phyloP scores from a whole-genome alignment of 1,140 invertebrate species.

The Oncopodura yosiiana region DNA sequence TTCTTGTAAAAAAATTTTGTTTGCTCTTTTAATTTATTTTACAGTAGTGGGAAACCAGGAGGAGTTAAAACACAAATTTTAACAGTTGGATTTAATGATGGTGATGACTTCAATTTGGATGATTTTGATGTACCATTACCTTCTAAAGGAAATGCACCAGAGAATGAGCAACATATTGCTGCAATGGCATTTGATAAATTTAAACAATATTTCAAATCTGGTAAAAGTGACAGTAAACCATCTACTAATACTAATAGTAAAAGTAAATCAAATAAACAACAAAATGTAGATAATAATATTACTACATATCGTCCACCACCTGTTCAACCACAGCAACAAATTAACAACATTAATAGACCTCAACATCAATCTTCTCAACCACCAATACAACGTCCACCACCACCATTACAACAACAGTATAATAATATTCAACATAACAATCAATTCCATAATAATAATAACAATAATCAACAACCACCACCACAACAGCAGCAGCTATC shows the following conservation, averaged over 20 bases:
- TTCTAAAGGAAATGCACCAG: conserved; percentile 8
- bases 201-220: conserved; percentile 27
- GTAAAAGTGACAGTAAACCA: conserved; percentile 6
- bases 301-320: not conserved
- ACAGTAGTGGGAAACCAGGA: not conserved
- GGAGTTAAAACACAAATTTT: conserved; percentile 26
- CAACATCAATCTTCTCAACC: not conserved
- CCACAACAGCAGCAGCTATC: not conserved
- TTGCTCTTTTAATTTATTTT: not conserved
- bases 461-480: not conserved
- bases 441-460: not conserved
- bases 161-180: conserved; percentile 20
- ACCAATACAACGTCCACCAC: not conserved
- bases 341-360: not conserved
- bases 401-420: not conserved
- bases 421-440: not conserved
- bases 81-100: conserved; percentile 29
- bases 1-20: not conserved
- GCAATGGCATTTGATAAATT: conserved; percentile 27
- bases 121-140: conserved; percentile 26
- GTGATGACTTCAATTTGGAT: conserved; percentile 26
- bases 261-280: not conserved
- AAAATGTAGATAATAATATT: not conserved
- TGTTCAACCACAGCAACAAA: not conserved
- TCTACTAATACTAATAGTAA: conserved; percentile 1